Percentiles rank a stretch among this genome's conserved stretches.
phyloP scores from a whole-genome alignment of 1,140 invertebrate genomes.

The Lordiphosa collinella region DNA sequence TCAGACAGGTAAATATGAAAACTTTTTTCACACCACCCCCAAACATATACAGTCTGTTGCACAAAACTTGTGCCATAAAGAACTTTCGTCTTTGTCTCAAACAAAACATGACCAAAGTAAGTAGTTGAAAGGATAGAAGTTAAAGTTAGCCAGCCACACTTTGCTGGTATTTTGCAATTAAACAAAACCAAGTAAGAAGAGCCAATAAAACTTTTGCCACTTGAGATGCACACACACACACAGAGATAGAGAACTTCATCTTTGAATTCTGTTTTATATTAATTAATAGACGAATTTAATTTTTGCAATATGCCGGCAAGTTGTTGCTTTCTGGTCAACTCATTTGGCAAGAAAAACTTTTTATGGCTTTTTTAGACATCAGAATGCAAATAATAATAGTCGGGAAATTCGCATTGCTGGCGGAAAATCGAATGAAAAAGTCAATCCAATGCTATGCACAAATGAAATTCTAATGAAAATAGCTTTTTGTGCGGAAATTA shows the following conservation, averaged over 20 bases:
- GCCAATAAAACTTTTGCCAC: conserved; percentile 55
- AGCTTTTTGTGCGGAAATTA: too few relatives aligned
- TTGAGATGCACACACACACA: conserved; percentile 17
- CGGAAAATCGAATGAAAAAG: too few relatives aligned
- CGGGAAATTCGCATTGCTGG: neutral
- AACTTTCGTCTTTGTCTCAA: conserved; percentile 29
- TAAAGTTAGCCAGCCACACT: conserved; percentile 43
- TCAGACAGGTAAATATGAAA: conserved; percentile 51
- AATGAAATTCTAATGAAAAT: too few relatives aligned
- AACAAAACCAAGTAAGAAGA: conserved; percentile 45
- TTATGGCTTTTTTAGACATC: neutral
- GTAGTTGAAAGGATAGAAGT: conserved; percentile 16
- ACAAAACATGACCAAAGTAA: conserved; percentile 11
- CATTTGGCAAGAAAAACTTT: conserved; percentile 9
- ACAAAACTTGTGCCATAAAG: conserved; percentile 42
- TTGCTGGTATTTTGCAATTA: conserved; percentile 47
- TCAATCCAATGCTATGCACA: too few relatives aligned
- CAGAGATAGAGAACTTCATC: conserved; percentile 13
- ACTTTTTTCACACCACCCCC: conserved; percentile 29
- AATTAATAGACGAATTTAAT: conserved; percentile 50
- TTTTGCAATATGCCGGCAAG: conserved; percentile 30
- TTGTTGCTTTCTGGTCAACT: conserved; percentile 17
- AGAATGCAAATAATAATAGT: neutral
- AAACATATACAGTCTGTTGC: neutral
- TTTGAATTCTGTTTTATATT: conserved; percentile 28